Base-by-base conservation (phyloP, 2,888 invertebrate species). In the Sesia bembeciformis region DNA sequence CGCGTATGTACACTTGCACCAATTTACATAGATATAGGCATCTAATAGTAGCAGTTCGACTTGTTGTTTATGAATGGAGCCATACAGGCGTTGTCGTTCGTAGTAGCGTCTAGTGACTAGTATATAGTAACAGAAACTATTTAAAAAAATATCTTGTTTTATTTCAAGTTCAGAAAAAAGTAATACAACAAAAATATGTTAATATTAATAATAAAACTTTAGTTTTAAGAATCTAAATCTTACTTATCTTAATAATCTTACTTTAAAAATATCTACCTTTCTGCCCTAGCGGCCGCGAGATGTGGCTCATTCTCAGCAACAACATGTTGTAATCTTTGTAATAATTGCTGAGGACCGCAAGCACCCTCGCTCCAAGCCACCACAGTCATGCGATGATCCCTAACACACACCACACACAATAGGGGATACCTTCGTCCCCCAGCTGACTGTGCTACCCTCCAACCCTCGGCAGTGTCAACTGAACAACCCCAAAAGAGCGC, bases 401-500 rank as follows among this genome's bases (percentile, higher is more conserved):
- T 93, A 42, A 98, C 91, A 54, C 97, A 97, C 68, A 99, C 95
- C 56, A 98, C 91, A 56, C 97, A 96, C 67, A 99, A 86, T 70
- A 97, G 93, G 6, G 99, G 99, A 63, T 92, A 92, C 56, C 94
- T 92, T 55, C 93, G 92, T 39, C 95, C 96, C 59, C 95, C 93
- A 40, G 98, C 92, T 0, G 97, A 95, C 80, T 96, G 97, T 5
- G 96, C 94, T 39, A 98, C 98, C 66, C 96, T 92, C 87, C 96
- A 96, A 0, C 99, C 99, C 81, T 99, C 98, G 0, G 96, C 94
- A 0, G 93, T 93, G 61, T 95, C 93, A 39, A 96, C 93, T 54
- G 96, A 95, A 80, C 98, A 98, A 3, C 95, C 97, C 99, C 98
- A 99, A 75, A 98, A 96, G 40, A 99, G 84, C 66, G 96, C 94